A percentile compares a stretch with the other conserved stretches of the same genome.
Conservation (phyloP, 2,797 vertebrate genomes). For the Ficedula albicollis region DNA sequence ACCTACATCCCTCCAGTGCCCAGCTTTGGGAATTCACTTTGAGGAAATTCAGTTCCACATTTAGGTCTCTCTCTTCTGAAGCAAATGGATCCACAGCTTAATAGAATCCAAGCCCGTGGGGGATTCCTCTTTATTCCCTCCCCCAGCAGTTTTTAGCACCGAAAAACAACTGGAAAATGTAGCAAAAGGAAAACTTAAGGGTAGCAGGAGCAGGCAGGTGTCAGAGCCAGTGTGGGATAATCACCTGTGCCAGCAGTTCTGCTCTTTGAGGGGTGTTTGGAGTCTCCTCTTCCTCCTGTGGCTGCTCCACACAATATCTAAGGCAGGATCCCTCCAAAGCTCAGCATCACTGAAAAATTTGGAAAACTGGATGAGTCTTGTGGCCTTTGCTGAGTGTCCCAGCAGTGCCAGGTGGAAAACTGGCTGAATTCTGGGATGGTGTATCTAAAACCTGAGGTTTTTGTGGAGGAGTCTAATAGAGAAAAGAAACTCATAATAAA, state of each 20-base stretch:
- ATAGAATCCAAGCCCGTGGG: neutral
- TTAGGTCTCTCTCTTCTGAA: neutral
- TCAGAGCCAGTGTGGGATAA: neutral
- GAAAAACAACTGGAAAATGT: neutral
- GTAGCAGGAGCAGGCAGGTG: neutral
- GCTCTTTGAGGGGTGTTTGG: neutral
- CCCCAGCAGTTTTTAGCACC: neutral
- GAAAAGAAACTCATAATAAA: neutral
- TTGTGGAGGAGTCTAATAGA: neutral
- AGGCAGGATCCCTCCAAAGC: neutral
- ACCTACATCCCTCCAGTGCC: conserved; percentile 20
- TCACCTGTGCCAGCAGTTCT: neutral
- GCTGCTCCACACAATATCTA: neutral
- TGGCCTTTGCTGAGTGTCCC: neutral
- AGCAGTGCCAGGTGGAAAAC: neutral
- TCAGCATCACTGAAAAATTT: neutral
- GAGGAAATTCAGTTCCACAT: neutral
- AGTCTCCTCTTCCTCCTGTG: neutral
- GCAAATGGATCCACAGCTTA: neutral
- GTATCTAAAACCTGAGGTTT: neutral
- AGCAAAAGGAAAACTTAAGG: neutral
- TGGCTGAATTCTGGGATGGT: neutral
- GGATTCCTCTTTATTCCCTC: neutral
- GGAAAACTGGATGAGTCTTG: neutral
- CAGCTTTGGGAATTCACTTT: conserved; percentile 7